Conservation (phyloP, 2,113 vertebrate genomes). For the Passerina amoena region DNA sequence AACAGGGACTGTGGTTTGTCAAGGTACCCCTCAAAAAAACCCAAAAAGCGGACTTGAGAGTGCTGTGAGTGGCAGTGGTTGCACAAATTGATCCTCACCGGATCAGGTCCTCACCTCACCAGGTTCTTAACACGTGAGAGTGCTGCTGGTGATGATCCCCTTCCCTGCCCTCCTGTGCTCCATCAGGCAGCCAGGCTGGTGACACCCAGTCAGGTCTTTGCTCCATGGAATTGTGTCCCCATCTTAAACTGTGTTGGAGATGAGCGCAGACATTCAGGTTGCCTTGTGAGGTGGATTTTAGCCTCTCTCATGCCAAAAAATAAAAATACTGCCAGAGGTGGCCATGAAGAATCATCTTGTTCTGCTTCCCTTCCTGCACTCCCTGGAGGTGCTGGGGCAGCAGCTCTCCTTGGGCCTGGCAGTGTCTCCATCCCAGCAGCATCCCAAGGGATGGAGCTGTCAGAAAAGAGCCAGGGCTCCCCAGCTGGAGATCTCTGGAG, state of each 20-base stretch:
- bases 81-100: neutral
- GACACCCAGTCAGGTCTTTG: neutral
- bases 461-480: neutral
- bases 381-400: neutral
- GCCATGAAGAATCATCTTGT: neutral
- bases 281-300: neutral
- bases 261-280: neutral
- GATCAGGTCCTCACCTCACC: neutral
- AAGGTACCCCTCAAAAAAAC: neutral
- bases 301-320: neutral
- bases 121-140: accelerated
- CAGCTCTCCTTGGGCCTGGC: neutral
- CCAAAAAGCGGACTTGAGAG: neutral
- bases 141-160: neutral
- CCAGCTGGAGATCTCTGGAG: neutral
- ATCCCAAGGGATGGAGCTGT: neutral
- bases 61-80: neutral
- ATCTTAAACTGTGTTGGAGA: neutral
- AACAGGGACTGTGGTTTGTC: neutral
- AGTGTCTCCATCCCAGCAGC: accelerated
- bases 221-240: neutral
- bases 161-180: neutral
- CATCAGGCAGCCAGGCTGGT: accelerated
- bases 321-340: neutral
- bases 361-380: neutral